Evolutionary conservation across 2,888 invertebrate genomes (phyloP), one percentile per base, ranked within the genome.

Genomic region (Aplocera efformata): DNA sequence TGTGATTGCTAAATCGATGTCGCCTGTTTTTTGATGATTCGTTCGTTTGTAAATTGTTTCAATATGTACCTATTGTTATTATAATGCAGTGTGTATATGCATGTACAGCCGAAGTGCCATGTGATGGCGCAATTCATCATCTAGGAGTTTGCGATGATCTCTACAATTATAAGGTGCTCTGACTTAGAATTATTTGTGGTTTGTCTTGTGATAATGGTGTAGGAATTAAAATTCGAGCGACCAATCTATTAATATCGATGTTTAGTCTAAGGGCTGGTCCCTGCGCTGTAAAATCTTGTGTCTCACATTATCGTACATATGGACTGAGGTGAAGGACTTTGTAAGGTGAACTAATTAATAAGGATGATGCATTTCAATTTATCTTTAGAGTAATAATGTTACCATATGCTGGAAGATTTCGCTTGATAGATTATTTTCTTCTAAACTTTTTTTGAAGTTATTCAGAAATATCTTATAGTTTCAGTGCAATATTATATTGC

Each of bases 161-260:
- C 88, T 88, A 88, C 86, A 85, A 88, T 88, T 86, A 82, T 85
- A 85, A 88, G 88, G 88, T 89, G 88, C 89, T 89, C 86, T 84
- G 79, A 81, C 71, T 77, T 86, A 85, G 82, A 76, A 78, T 79
- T 79, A 83, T 79, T 79, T 73, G 72, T 74, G 79, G 75, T 74
- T 75, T 72, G 73, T 79, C 79, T 79, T 82, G 84, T 84, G 85
- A 84, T 84, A 81, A 72, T 70, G 73, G 65, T 64, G 60, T 78
- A 79, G 70, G 71, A 70, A 74, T 72, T 73, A 67, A 70, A 76
- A 74, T 74, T 70, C 63, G 79, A 77, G 72, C 78, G 83, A 83
- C 85, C 84, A 81, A 83, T 82, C 63, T 76, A 68, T 74, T 72
- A 72, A 67, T 68, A 66, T 77, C 76, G 63, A 66, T 78, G 70